phyloP scores from a whole-genome alignment of 2,113 vertebrate species.

The Passer domesticus region DNA sequence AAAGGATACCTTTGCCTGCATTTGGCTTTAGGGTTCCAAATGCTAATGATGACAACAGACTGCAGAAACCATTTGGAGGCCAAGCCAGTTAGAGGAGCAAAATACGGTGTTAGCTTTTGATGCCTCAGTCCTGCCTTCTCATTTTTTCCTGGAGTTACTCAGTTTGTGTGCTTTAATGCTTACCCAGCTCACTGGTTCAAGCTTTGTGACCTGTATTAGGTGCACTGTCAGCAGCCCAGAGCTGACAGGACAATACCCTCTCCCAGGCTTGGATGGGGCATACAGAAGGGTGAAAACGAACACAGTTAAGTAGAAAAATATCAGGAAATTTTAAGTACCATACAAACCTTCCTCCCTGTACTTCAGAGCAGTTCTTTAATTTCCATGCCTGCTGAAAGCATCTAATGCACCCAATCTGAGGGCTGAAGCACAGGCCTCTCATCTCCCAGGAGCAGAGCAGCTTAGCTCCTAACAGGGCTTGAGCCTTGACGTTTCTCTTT shows the following conservation, averaged over 20 bases:
- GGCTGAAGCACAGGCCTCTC: neutral
- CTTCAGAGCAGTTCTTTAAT: neutral
- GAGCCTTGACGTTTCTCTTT: neutral
- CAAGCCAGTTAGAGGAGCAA: neutral
- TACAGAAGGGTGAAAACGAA: fast-evolving
- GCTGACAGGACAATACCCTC: neutral
- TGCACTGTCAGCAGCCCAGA: neutral
- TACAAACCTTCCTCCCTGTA: neutral
- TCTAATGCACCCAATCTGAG: neutral
- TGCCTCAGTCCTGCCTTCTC: neutral
- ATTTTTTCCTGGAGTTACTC: neutral
- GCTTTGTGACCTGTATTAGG: neutral
- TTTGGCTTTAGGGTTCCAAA: neutral
- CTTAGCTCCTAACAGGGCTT: neutral
- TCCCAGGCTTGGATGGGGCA: neutral
- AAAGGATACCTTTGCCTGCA: neutral
- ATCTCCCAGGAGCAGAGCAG: neutral
- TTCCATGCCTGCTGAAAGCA: neutral
- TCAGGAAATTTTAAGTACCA: neutral
- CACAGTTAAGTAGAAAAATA: neutral
- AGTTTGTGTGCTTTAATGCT: neutral
- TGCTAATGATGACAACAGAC: neutral
- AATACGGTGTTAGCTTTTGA: neutral
- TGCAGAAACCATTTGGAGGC: neutral
- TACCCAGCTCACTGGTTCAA: neutral